These are phyloP conservation scores for Batillaria attramentaria DNA, from an alignment of 1,140 invertebrate species.

Conservation along the genomic window DNA sequence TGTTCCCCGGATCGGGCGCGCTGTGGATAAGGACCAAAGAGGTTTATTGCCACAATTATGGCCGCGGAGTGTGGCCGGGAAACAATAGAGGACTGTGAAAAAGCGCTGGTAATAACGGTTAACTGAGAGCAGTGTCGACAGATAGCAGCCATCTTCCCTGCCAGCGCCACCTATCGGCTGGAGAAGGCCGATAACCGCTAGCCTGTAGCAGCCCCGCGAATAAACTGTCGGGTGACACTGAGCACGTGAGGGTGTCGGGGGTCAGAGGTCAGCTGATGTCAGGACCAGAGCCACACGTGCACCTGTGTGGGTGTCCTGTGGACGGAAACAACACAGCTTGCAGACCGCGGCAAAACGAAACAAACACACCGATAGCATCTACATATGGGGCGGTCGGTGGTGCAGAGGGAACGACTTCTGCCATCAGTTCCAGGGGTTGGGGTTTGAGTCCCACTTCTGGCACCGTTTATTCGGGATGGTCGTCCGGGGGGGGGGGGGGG, in stretches of 20 bases:
- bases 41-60: too few relatives aligned
- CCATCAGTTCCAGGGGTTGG: too few relatives aligned
- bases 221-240: conserved; percentile 35
- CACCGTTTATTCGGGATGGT: too few relatives aligned
- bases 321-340: not conserved
- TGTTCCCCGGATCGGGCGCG: too few relatives aligned
- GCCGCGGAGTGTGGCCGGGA: too few relatives aligned
- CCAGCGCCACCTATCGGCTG: conserved; percentile 8
- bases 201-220: conserved; percentile 9
- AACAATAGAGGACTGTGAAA: not conserved
- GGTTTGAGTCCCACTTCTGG: too few relatives aligned
- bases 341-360: too few relatives aligned
- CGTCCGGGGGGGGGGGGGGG: conserved; percentile 10
- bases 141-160: conserved; percentile 33
- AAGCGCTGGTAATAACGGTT: not conserved
- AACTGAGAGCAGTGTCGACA: conserved; percentile 27
- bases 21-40: too few relatives aligned
- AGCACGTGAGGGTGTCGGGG: conserved; percentile 31
- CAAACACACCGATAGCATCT: too few relatives aligned
- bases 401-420: too few relatives aligned
- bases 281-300: conserved; percentile 8
- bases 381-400: too few relatives aligned
- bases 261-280: conserved; percentile 24
- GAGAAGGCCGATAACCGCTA: conserved; percentile 15
- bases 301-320: conserved; percentile 16